Conservation (phyloP, 2,888 invertebrate genomes). For the Eutolmus rufibarbis region DNA sequence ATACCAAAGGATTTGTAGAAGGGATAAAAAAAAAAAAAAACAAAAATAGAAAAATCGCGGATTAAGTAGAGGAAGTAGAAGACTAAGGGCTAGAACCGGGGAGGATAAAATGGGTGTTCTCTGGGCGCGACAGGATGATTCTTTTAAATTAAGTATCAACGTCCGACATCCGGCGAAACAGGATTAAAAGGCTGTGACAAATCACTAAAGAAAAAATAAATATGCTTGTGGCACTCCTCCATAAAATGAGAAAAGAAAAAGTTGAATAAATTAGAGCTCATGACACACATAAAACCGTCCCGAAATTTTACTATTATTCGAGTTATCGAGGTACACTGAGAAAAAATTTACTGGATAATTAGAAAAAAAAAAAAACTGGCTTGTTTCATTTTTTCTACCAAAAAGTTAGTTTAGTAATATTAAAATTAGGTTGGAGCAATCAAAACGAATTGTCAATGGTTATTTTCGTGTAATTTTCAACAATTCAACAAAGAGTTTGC, state of each 20-base stretch:
- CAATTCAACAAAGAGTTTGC: too few species aligned
- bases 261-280: background rate
- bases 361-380: too few species aligned
- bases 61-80: background rate
- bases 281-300: background rate
- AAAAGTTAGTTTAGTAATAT: too few species aligned
- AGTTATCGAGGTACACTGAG: background rate
- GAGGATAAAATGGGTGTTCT: background rate
- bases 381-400: too few species aligned
- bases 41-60: background rate
- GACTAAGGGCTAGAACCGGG: too few species aligned
- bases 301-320: background rate
- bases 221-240: background rate
- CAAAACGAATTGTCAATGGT: too few species aligned
- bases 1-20: background rate
- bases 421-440: too few species aligned
- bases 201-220: background rate
- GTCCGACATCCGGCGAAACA: slow-evolving; percentile 13
- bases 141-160: slow-evolving; percentile 33
- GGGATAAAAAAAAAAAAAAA: background rate
- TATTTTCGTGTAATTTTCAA: too few species aligned
- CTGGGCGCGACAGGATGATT: slow-evolving; percentile 8
- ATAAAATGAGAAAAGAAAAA: background rate
- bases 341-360: too few species aligned
- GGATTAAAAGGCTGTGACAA: slow-evolving; percentile 28